Evolutionary conservation across 30 jellyfish, hydroid and myxozoan species (phyloP).

Genomic region (Aurelia aurita complex sp. Pacific): DNA sequence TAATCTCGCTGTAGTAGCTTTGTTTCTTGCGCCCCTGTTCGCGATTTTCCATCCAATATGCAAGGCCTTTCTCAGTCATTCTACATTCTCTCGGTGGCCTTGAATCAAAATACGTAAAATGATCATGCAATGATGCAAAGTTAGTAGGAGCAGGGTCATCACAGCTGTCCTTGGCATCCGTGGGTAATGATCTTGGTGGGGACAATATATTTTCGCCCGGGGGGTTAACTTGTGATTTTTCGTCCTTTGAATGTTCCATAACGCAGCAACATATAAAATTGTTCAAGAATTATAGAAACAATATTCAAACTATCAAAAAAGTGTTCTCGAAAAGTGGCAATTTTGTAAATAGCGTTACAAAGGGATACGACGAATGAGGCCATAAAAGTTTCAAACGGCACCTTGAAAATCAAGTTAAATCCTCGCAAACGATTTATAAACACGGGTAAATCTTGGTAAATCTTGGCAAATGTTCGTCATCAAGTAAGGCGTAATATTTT

Average conservation of each 20-base stretch:
- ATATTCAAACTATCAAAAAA: too few relatives aligned
- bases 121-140: background rate
- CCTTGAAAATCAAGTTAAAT: background rate
- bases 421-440: background rate
- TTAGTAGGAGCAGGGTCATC: background rate
- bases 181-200: background rate
- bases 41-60: slow-evolving; percentile 8
- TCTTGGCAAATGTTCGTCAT: too few relatives aligned
- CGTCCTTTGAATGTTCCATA: too few relatives aligned
- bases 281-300: too few relatives aligned
- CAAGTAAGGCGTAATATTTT: too few relatives aligned
- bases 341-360: too few relatives aligned
- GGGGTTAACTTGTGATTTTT: too few relatives aligned
- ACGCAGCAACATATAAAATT: too few relatives aligned
- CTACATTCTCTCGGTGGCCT: background rate
- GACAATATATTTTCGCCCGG: too few relatives aligned
- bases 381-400: too few relatives aligned
- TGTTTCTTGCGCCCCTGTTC: slow-evolving; percentile 10
- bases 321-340: too few relatives aligned
- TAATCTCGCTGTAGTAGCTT: slow-evolving; percentile 4
- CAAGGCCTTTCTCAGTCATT: slow-evolving; percentile 18
- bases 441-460: background rate
- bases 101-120: background rate
- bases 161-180: background rate
- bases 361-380: too few relatives aligned